Percentiles rank a stretch among this genome's conserved stretches.
These are phyloP conservation scores for Epistrophe grossulariae DNA, from an alignment of 2,888 invertebrate species.

Conservation along the genomic window DNA sequence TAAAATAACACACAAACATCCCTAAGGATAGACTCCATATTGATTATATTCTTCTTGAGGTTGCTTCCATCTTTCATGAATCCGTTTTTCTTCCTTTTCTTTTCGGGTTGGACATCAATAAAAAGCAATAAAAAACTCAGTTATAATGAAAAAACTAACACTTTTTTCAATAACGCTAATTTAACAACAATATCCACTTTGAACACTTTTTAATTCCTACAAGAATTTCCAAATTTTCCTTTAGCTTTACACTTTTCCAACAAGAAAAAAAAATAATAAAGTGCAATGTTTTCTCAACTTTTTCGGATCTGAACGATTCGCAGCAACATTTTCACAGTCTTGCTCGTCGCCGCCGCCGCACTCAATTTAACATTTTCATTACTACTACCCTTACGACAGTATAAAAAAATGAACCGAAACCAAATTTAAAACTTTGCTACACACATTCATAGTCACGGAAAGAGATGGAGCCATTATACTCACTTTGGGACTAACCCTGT, in stretches of 20 bases:
- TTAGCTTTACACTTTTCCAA: background rate
- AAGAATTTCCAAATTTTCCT: background rate
- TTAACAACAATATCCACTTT: constrained; percentile 38
- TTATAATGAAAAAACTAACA: constrained; percentile 2
- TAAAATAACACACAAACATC: constrained; percentile 55
- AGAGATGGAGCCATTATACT: constrained; percentile 60
- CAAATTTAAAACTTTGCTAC: constrained; percentile 63
- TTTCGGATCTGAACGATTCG: constrained; percentile 67
- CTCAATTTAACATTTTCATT: constrained; percentile 74
- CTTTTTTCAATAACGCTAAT: constrained; percentile 19
- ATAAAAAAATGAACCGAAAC: constrained; percentile 38
- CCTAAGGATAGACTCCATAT: constrained; percentile 68
- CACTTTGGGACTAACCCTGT: constrained; percentile 47
- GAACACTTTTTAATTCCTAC: constrained; percentile 34
- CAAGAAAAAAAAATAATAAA: constrained; percentile 27
- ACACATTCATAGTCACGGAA: constrained; percentile 36
- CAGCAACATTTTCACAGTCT: constrained; percentile 73
- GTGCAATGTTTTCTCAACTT: constrained; percentile 64
- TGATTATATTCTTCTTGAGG: constrained; percentile 70
- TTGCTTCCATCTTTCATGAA: constrained; percentile 69
- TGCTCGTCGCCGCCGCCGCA: constrained; percentile 71
- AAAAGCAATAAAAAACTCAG: constrained; percentile 14
- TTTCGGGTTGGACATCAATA: constrained; percentile 37
- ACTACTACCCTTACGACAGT: constrained; percentile 69
- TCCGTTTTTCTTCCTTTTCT: constrained; percentile 52